Evolutionary conservation across 2,113 vertebrate genomes (phyloP), one percentile per base, ranked within the genome.

Genomic region (Ornithorhynchus anatinus): DNA sequence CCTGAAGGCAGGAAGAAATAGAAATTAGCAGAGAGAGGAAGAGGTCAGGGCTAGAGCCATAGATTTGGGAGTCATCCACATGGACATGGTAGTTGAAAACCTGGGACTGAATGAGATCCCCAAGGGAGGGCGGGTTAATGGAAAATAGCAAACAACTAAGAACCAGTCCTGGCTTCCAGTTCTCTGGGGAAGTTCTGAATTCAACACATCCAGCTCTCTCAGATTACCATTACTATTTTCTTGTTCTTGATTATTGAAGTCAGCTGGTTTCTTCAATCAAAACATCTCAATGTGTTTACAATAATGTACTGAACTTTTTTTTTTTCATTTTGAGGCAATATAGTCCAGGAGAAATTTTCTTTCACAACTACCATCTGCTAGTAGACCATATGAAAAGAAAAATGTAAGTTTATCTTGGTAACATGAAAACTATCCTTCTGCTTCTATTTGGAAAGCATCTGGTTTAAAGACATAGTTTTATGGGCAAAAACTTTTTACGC

Each of bases 271-370:
- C 51, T 71, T 8, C 61, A 68, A 71, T 82, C 79, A 37, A 77
- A 75, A 23, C 71, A 75, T 84, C 85, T 84, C 77, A n/a, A n/a
- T 5, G 40, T 47, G 40, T 80, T 80, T 61, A 78, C 70, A 82
- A 68, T 73, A 61, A 76, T 57, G 77, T 54, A 71, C 52, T 70
- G 82, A 80, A 29, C 47, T n/a, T n/a, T n/a, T n/a, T 58, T 50
- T 69, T 17, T 60, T 60, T 70, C 74, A 48, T 54, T 42, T 58
- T 76, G 14, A 50, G 67, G 82, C 80, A 73, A 82, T 50, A 50
- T 13, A 64, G 77, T 45, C 70, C 10, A 19, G 44, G 59, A 78
- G 76, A 62, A 62, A 31, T 14, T 50, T 64, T 67, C 63, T 48
- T 32, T 2, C 32, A 22, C 53, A 58, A 61, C 67, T 14, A 64